Evolutionary conservation across 2,113 vertebrate genomes (phyloP), one percentile per base, ranked within the genome.

Genomic region (Nothobranchius kuhntae): DNA sequence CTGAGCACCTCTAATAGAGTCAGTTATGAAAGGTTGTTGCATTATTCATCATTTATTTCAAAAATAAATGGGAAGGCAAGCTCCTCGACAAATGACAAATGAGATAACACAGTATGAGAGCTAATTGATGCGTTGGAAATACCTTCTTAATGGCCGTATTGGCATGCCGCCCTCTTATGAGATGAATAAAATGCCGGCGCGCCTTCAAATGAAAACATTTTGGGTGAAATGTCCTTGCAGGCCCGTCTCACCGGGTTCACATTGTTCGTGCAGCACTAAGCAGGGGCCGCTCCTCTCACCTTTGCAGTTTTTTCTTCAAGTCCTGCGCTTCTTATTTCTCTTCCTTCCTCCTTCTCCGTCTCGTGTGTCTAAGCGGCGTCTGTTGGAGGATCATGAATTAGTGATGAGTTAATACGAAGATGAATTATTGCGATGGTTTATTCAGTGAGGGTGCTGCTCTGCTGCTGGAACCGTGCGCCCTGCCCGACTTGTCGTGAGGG

Each of bases 391-490:
- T 48, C 75, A 82, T 90, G 81, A 89, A 88, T 88, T 71, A 83
- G 64, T 89, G 57, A 88, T 88, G 70, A 83, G 70, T 84, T 83
- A 90, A 89, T 88, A 83, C 74, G 62, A 61, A 73, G 61, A 86
- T 67, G 58, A 87, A 78, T 85, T 83, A 87, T 81, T 77, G 78
- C 60, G 68, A 88, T 89, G 77, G 76, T 87, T 86, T 87, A 90
- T 89, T 87, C 80, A 89, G 59, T 13, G 38, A 76, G 47, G 46
- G 56, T 63, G 60, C 66, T 65, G 69, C 73, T 67, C 53, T 13
- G 50, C 45, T 69, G 62, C 53, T 61, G 44, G 56, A 55, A 65
- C 35, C 40, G 36, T 63, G 38, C 30, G 48, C 50, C 70, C 52
- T 13, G 69, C 36, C 36, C 26, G 64, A 73, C 58, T 68, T 56